Conservation (phyloP, 2,797 vertebrate species). For the Thunnus albacares region DNA sequence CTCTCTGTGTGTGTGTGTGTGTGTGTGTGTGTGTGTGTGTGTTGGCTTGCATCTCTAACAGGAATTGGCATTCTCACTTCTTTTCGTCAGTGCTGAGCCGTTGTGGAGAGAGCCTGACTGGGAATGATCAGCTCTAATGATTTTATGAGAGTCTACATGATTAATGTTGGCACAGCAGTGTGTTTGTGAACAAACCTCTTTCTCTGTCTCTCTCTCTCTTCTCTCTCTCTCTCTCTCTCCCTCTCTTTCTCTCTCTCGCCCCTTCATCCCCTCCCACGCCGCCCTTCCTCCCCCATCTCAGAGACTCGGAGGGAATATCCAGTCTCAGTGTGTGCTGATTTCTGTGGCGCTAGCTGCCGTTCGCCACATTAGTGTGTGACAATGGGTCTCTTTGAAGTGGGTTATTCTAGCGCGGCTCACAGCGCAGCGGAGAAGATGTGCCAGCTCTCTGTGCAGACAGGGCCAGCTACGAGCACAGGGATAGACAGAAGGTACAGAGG, state of each 20-base stretch:
- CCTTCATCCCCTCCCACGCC: constrained; percentile 36
- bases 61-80: constrained; percentile 64
- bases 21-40: constrained; percentile 27
- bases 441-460: constrained; percentile 70
- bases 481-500: constrained; percentile 51
- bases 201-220: constrained; percentile 13
- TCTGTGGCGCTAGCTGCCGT: constrained; percentile 71
- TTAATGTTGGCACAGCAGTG: constrained; percentile 80
- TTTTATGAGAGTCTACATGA: constrained; percentile 82
- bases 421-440: constrained; percentile 68
- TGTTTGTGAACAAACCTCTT: constrained; percentile 72
- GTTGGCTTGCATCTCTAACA: constrained; percentile 49
- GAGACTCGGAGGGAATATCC: constrained; percentile 69
- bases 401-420: constrained; percentile 73
- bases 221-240: constrained; percentile 13
- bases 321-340: constrained; percentile 72
- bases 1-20: not conserved
- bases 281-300: constrained; percentile 41
- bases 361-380: constrained; percentile 82
- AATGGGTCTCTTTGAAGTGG: constrained; percentile 83
- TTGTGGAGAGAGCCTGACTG: constrained; percentile 68
- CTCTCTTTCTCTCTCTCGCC: constrained; percentile 12
- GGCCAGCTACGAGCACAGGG: constrained; percentile 56
- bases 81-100: constrained; percentile 55
- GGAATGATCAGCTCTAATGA: constrained; percentile 82